Conservation (phyloP, 2,797 vertebrate species). For the Helarctos malayanus region DNA sequence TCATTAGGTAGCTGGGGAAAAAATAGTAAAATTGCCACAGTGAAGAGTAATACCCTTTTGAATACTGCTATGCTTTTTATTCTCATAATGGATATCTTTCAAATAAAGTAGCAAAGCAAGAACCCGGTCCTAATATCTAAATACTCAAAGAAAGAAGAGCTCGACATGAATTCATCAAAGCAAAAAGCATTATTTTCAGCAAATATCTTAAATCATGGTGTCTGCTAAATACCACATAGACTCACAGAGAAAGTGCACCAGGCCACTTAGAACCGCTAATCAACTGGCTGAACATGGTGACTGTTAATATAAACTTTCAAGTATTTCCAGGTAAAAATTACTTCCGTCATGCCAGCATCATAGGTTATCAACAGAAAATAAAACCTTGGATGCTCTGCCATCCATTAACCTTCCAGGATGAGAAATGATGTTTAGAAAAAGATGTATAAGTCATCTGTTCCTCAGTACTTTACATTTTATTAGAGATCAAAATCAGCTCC, state of each 20-base stretch:
- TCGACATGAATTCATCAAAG: slow-evolving; percentile 37
- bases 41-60: neutral
- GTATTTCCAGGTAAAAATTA: neutral
- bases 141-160: slow-evolving; percentile 19
- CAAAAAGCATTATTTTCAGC: neutral
- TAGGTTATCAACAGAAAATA: slow-evolving; percentile 31
- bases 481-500: neutral
- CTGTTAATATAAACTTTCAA: neutral
- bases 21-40: neutral
- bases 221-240: neutral
- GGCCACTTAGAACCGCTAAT: neutral
- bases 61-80: neutral
- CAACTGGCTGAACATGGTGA: neutral
- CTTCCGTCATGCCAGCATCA: neutral
- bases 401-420: neutral
- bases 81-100: neutral
- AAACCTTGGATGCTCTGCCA: neutral
- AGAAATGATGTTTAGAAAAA: neutral
- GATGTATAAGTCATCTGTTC: neutral
- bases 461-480: neutral
- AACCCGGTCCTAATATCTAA: neutral
- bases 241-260: neutral
- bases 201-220: neutral
- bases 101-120: neutral
- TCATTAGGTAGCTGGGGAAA: neutral